A percentile compares a stretch with the other conserved stretches of the same genome.
phyloP scores from a whole-genome alignment of 2,888 invertebrate genomes.

The Calliopum simillimum region DNA sequence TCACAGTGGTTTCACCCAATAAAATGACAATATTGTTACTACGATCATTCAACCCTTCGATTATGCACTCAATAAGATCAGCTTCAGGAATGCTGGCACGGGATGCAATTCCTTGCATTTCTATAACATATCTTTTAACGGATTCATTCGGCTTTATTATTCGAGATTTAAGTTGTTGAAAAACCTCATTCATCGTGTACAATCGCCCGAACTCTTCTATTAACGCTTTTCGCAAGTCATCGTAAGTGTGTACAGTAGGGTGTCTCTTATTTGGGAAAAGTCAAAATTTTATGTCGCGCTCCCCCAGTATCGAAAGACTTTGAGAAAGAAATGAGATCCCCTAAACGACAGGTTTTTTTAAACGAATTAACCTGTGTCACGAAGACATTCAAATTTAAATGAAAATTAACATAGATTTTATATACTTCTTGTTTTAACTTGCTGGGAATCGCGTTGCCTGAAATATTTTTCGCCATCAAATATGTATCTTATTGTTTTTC shows the following conservation, averaged over 20 bases:
- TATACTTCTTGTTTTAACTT: too few relatives aligned
- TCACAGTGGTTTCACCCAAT: constrained; percentile 24
- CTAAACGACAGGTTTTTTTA: too few relatives aligned
- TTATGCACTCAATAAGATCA: constrained; percentile 31
- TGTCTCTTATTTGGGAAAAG: too few relatives aligned
- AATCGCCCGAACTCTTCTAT: constrained; percentile 28
- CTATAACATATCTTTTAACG: constrained; percentile 31
- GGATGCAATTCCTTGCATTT: constrained; percentile 37
- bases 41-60: constrained; percentile 31
- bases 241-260: constrained; percentile 21
- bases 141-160: constrained; percentile 25
- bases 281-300: too few relatives aligned
- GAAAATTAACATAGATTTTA: too few relatives aligned
- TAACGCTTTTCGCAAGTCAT: constrained; percentile 14
- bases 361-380: too few relatives aligned
- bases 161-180: constrained; percentile 23
- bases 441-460: too few relatives aligned
- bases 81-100: constrained; percentile 29
- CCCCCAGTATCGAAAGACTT: too few relatives aligned
- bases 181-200: constrained; percentile 28
- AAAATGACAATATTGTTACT: constrained; percentile 37
- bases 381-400: too few relatives aligned
- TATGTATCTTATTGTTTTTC: too few relatives aligned
- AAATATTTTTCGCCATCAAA: too few relatives aligned
- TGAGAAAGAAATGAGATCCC: too few relatives aligned